Evolutionary conservation across 1,140 invertebrate species (phyloP), one percentile per base, ranked within the genome.

Genomic region (Dreissena polymorpha): DNA sequence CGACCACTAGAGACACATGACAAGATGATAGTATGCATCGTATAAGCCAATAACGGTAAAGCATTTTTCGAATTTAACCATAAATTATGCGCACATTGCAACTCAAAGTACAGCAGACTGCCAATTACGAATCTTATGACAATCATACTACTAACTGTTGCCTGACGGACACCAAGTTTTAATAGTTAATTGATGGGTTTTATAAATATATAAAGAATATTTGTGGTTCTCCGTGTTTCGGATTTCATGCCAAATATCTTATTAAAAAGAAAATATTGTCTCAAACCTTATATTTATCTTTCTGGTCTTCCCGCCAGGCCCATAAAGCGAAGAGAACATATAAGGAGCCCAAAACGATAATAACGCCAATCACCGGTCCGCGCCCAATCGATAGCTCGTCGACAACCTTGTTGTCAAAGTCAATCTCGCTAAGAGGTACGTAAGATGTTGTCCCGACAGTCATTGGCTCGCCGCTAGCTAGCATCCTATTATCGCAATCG

Each of bases 251-350:
- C 39, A 39, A 5, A 5, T 2, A 5, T 39, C 8, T 39, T 8
- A 39, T 39, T 39, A 39, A 39, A 39, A 5, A 39, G n/a, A n/a
- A n/a, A n/a, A n/a, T n/a, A n/a, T n/a, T n/a, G 39, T 39, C 21
- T 39, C 53, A 49, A 60, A 78, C 84, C 67, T 76, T 81, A 68
- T 83, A 87, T 60, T 81, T 68, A 49, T 87, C 86, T 29, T 83
- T 75, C 21, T 68, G 21, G 63, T 87, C 86, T 63, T 68, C 68
- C 64, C 85, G 51, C 72, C 85, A 64, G 0, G 82, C 79, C 76
- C 81, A 85, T 25, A 86, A n/a, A 0, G 80, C 51, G 1, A 87
- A 18, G 14, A 86, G 8, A 0, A 86, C 39, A 64, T 80, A 85
- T 3, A 84, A 12, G 57, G 23, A 13, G 0, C 83, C 23, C 16